These are phyloP conservation scores for Sandelia bainsii DNA, from an alignment of 2,797 vertebrate species.

Conservation along the genomic window DNA sequence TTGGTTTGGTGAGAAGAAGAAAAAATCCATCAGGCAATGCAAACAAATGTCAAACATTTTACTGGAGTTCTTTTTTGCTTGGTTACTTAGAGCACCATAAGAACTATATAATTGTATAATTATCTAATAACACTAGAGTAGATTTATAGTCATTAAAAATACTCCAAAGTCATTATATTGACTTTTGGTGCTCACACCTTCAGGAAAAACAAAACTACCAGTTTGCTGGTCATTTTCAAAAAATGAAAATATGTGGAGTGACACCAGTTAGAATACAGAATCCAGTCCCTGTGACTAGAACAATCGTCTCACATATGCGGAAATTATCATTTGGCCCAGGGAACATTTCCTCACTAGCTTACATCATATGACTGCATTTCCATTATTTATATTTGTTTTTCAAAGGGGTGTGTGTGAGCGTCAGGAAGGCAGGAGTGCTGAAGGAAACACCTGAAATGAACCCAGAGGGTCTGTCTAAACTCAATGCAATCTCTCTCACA, in stretches of 20 bases:
- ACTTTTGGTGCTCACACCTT: neutral
- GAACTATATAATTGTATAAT: too few species aligned
- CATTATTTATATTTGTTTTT: slow-evolving; percentile 57
- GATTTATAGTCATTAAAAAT: neutral
- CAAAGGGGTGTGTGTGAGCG: slow-evolving; percentile 32
- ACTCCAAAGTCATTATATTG: neutral
- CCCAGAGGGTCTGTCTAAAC: slow-evolving; percentile 43
- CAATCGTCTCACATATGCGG: slow-evolving; percentile 30
- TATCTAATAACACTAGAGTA: neutral
- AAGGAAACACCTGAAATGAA: slow-evolving; percentile 65
- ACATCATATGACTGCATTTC: slow-evolving; percentile 48
- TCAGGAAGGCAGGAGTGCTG: slow-evolving; percentile 50
- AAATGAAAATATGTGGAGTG: neutral
- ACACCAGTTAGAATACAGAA: neutral
- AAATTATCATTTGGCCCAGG: slow-evolving; percentile 46
- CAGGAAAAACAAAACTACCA: neutral
- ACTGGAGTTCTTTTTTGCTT: neutral
- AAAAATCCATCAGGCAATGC: neutral
- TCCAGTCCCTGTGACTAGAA: too few species aligned
- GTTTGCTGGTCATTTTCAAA: neutral
- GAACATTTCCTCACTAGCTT: slow-evolving; percentile 48
- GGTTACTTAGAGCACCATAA: too few species aligned
- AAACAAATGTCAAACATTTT: neutral
- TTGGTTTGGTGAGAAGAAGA: neutral
- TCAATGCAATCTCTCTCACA: slow-evolving; percentile 31